Evolutionary conservation across 2,888 invertebrate genomes (phyloP).

Genomic region (Rotaria socialis): DNA sequence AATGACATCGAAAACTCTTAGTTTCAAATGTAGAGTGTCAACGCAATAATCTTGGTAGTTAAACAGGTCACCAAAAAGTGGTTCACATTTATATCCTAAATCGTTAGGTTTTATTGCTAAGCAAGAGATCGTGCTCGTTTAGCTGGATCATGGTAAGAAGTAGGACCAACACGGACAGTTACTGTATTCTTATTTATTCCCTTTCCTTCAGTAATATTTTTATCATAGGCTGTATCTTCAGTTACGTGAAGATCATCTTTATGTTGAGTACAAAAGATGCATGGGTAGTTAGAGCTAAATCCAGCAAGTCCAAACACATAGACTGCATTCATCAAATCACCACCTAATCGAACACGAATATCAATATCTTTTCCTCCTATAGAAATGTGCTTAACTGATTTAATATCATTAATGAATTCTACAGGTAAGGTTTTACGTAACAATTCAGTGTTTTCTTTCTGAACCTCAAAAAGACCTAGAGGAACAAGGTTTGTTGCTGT

Average conservation of each 20-base stretch:
- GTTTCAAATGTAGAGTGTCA: neutral
- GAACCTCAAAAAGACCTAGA: neutral
- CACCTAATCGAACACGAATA: neutral
- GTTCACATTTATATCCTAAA: slow-evolving; percentile 30
- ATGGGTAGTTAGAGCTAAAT: neutral
- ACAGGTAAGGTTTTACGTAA: neutral
- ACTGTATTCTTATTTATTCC: neutral
- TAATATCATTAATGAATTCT: neutral
- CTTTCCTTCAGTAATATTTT: neutral
- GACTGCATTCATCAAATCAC: slow-evolving; percentile 26
- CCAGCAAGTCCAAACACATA: slow-evolving; percentile 13
- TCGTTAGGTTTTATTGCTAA: neutral
- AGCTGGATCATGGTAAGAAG: neutral
- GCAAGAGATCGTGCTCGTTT: neutral
- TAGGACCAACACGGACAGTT: neutral
- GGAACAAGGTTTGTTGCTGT: neutral
- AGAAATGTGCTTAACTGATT: neutral
- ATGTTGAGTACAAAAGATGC: slow-evolving; percentile 17
- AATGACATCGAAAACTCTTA: neutral
- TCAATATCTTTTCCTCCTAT: neutral
- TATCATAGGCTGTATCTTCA: slow-evolving; percentile 30
- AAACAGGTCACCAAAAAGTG: neutral
- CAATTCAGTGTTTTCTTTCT: neutral
- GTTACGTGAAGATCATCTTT: slow-evolving; percentile 6
- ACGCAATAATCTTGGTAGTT: neutral